A percentile compares a stretch with the other conserved stretches of the same genome.
phyloP scores from a whole-genome alignment of 2,113 vertebrate species.

The Cacatua alba region DNA sequence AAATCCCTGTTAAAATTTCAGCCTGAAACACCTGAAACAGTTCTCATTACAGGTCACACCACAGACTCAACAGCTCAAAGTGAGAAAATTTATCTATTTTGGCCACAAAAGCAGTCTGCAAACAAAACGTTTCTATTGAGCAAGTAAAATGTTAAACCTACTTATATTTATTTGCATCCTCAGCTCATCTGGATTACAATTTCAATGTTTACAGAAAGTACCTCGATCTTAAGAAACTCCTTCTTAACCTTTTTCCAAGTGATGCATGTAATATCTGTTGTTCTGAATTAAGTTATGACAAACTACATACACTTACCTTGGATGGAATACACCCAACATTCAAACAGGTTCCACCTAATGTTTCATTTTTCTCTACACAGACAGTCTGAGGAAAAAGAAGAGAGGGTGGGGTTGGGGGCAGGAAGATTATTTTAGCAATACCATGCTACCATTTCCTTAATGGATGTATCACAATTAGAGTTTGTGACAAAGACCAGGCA shows the following conservation, averaged over 20 bases:
- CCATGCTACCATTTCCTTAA: neutral
- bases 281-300: neutral
- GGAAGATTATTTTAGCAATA: neutral
- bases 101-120: neutral
- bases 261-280: neutral
- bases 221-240: neutral
- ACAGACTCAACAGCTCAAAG: neutral
- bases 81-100: neutral
- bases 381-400: conserved; percentile 81
- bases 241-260: neutral
- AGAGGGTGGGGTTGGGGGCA: neutral
- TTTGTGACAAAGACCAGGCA: neutral
- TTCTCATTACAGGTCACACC: neutral
- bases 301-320: conserved; percentile 79
- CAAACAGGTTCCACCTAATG: conserved; percentile 93
- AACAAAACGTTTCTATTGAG: neutral
- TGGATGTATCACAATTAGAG: neutral
- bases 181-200: neutral
- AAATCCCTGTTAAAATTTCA: neutral
- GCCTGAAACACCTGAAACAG: neutral
- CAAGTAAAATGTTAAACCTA: neutral
- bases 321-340: conserved; percentile 99
- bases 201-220: neutral
- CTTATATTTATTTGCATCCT: neutral
- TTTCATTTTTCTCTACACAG: conserved; percentile 94